Percentiles rank a stretch among this genome's conserved stretches.
phyloP scores from a whole-genome alignment of 2,113 vertebrate species.

The Macrotus californicus region DNA sequence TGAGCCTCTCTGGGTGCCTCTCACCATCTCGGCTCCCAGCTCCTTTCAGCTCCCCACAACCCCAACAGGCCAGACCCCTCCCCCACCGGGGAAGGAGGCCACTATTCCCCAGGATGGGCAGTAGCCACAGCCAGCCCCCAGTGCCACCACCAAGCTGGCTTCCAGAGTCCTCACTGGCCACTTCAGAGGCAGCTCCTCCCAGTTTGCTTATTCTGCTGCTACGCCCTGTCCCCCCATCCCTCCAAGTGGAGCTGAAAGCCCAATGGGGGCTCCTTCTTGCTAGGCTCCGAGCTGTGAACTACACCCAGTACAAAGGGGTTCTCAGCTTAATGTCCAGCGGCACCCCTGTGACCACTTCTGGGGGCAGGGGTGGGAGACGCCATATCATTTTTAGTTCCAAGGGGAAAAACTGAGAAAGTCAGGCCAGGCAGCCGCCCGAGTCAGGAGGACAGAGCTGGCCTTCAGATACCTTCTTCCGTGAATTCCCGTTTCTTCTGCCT shows the following conservation, averaged over 20 bases:
- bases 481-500: neutral
- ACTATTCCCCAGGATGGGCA: neutral
- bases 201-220: neutral
- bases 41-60: neutral
- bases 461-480: neutral
- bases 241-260: neutral
- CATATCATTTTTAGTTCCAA: neutral
- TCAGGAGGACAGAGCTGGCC: neutral
- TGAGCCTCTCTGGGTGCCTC: neutral
- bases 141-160: neutral
- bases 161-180: neutral
- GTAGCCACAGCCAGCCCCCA: neutral
- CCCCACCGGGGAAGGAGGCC: neutral
- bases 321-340: fast-evolving
- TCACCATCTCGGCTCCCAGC: neutral
- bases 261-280: neutral
- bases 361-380: fast-evolving
- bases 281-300: neutral
- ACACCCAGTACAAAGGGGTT: too few relatives aligned
- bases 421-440: neutral
- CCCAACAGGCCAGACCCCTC: neutral
- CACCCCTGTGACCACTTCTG: neutral
- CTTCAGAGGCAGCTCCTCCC: neutral
- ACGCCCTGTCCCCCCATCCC: neutral
- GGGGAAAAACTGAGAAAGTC: neutral